Conservation (phyloP, 2,797 vertebrate species). For the Paguma larvata region DNA sequence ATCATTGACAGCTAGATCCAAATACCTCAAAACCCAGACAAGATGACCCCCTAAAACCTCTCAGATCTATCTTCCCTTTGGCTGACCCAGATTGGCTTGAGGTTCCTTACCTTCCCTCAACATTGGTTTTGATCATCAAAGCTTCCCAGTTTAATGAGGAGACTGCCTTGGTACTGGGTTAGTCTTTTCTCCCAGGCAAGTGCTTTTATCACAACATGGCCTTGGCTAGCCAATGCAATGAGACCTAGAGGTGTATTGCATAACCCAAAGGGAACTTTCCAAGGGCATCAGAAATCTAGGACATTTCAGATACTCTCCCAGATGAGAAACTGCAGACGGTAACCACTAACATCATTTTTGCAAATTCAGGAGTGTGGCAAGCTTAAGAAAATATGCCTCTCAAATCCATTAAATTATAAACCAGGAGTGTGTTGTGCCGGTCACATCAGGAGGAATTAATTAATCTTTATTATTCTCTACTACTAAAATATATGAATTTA, state of each 20-base stretch:
- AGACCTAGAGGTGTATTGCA: not conserved
- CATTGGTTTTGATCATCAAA: not conserved
- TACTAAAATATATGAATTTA: not conserved
- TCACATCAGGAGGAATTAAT: not conserved
- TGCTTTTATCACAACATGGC: not conserved
- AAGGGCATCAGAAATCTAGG: not conserved
- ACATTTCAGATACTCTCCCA: not conserved
- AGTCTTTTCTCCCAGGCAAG: not conserved
- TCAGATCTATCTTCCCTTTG: constrained; percentile 18
- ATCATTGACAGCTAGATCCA: not conserved
- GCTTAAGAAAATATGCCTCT: not conserved
- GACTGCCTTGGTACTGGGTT: not conserved
- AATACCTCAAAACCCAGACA: not conserved
- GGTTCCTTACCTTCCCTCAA: not conserved
- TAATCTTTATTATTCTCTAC: constrained; percentile 4
- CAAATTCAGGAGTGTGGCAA: not conserved
- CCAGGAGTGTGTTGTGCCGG: not conserved
- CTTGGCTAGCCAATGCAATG: not conserved
- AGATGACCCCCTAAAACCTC: not conserved
- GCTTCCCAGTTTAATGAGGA: not conserved
- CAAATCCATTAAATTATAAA: not conserved
- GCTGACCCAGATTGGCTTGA: not conserved
- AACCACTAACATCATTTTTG: not conserved
- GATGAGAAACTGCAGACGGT: not conserved
- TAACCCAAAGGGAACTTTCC: not conserved